Evolutionary conservation across 2,888 invertebrate species (phyloP).

Genomic region (Sphecodes monilicornis): DNA sequence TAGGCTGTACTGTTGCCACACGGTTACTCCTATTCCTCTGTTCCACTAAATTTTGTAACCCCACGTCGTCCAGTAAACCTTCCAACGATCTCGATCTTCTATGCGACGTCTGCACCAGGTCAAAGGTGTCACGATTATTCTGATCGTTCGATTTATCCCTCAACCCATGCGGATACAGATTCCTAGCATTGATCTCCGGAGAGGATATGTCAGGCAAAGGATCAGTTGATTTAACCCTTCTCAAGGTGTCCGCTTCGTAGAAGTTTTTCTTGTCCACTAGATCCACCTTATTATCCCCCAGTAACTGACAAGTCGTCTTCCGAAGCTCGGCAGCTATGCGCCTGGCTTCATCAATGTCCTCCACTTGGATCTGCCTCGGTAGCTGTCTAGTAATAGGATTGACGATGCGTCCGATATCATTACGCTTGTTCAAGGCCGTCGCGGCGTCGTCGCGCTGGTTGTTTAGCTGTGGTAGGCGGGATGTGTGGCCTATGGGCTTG

Average conservation of each 20-base stretch:
- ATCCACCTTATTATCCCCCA: conserved; percentile 80
- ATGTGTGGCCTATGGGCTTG: conserved; percentile 71
- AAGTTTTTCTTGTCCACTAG: conserved; percentile 89
- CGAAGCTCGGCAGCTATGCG: conserved; percentile 82
- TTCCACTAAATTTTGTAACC: conserved; percentile 78
- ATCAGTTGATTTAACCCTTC: conserved; percentile 84
- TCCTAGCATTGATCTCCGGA: conserved; percentile 77
- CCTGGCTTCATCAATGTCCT: conserved; percentile 80
- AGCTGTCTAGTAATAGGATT: conserved; percentile 87
- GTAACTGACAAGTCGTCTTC: conserved; percentile 80
- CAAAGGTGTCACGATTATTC: conserved; percentile 44
- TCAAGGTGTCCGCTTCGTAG: conserved; percentile 89
- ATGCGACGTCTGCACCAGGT: conserved; percentile 77
- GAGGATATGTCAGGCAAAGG: conserved; percentile 78
- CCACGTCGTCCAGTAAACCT: conserved; percentile 86
- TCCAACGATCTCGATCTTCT: conserved; percentile 87
- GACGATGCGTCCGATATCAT: conserved; percentile 90
- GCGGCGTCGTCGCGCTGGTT: conserved; percentile 89
- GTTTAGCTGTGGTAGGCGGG: conserved; percentile 86
- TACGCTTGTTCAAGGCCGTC: conserved; percentile 83
- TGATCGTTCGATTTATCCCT: conserved; percentile 79
- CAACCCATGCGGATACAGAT: conserved; percentile 83
- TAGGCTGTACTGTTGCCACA: conserved; percentile 52
- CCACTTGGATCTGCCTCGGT: conserved; percentile 78
- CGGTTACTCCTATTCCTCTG: conserved; percentile 76